Evolutionary conservation across 1,140 invertebrate species (phyloP).

Genomic region (Propsilocerus akamusi): DNA sequence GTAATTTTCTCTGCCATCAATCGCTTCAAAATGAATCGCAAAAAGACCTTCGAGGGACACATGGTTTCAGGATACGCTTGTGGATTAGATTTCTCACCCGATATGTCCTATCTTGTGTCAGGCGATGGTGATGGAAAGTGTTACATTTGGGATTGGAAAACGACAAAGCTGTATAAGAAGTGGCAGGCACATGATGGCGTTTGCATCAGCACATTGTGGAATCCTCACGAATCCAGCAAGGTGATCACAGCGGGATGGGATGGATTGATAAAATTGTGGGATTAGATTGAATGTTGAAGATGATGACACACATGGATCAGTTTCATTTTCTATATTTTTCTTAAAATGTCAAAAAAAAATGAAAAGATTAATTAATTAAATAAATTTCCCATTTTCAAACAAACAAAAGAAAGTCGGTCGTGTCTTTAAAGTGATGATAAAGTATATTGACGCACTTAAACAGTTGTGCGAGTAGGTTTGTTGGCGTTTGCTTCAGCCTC

Average conservation of each 20-base stretch:
- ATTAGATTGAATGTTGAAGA: too few species aligned
- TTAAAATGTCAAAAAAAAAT: too few species aligned
- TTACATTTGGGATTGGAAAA: conserved; percentile 99
- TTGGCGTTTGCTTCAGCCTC: not conserved
- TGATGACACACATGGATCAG: too few species aligned
- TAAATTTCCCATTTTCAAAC: not conserved
- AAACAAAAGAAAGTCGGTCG: too few species aligned
- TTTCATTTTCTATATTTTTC: too few species aligned
- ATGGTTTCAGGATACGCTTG: conserved; percentile 99
- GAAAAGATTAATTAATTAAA: not conserved
- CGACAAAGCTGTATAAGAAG: conserved; percentile 91
- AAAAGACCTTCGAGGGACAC: conserved; percentile 95
- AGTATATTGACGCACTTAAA: not conserved
- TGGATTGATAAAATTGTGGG: conserved; percentile 96
- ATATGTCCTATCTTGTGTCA: conserved; percentile 96
- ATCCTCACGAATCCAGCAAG: conserved; percentile 96
- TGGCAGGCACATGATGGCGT: conserved; percentile 99
- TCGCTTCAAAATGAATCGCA: conserved; percentile 91
- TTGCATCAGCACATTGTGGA: conserved; percentile 89
- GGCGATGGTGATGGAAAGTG: conserved; percentile 99
- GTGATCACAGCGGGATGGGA: conserved; percentile 96
- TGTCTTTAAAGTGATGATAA: too few species aligned
- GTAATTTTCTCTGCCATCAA: conserved; percentile 95
- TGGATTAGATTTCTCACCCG: conserved; percentile 90
- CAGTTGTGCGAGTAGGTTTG: not conserved